phyloP scores from a whole-genome alignment of 2,888 invertebrate genomes.

The Drosophila melanosoma region DNA sequence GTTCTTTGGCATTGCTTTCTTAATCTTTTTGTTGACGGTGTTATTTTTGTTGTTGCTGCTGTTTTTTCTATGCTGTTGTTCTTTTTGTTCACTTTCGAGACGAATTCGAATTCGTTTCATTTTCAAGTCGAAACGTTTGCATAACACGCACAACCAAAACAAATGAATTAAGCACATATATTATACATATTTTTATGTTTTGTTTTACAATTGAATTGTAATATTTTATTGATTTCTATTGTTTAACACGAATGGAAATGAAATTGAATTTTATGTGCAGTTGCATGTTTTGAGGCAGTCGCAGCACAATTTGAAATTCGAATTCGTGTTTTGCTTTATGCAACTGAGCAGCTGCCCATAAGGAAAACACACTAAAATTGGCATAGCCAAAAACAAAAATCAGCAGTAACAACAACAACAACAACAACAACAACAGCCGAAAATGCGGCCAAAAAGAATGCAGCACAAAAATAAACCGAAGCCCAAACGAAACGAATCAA shows the following conservation, averaged over 20 bases:
- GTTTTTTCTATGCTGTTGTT: slow-evolving; percentile 4
- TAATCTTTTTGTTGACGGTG: slow-evolving; percentile 19
- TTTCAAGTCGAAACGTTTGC: slow-evolving; percentile 65
- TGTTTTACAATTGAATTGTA: slow-evolving; percentile 19
- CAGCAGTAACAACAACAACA: slow-evolving; percentile 32
- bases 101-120: slow-evolving; percentile 23
- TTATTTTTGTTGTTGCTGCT: slow-evolving; percentile 2
- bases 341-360: slow-evolving; percentile 63
- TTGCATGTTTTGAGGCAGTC: slow-evolving; percentile 24
- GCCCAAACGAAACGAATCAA: slow-evolving; percentile 56
- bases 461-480: slow-evolving; percentile 78
- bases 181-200: slow-evolving; percentile 7
- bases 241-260: background rate
- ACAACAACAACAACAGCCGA: slow-evolving; percentile 38
- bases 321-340: slow-evolving; percentile 67
- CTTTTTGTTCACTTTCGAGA: slow-evolving; percentile 42
- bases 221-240: slow-evolving; percentile 34
- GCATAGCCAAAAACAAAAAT: slow-evolving; percentile 52
- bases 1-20: slow-evolving; percentile 29
- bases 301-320: slow-evolving; percentile 47
- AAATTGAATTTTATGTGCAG: slow-evolving; percentile 1
- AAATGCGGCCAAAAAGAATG: slow-evolving; percentile 74
- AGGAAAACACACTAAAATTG: slow-evolving; percentile 51
- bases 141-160: slow-evolving; percentile 74
- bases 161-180: slow-evolving; percentile 23